phyloP scores from a whole-genome alignment of 2,113 vertebrate genomes.

The Pachypanchax playfairii region DNA sequence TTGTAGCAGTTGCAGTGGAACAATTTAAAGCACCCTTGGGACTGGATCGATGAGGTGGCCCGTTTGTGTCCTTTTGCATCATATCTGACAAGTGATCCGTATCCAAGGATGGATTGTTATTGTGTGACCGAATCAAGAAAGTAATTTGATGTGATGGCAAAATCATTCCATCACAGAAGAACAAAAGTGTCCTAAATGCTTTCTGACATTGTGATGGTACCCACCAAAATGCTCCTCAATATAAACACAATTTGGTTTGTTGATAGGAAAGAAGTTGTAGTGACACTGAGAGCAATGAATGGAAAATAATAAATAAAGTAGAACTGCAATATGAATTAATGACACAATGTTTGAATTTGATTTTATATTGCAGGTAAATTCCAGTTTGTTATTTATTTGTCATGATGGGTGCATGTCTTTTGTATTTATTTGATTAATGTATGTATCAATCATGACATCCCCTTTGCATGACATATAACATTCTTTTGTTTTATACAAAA shows the following conservation, averaged over 20 bases:
- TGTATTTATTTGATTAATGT: too few relatives aligned
- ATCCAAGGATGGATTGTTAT: conserved; percentile 47
- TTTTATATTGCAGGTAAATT: background rate
- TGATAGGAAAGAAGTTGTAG: background rate
- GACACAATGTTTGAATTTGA: background rate
- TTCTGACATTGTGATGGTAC: conserved; percentile 19
- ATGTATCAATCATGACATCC: too few relatives aligned
- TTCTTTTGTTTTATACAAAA: too few relatives aligned
- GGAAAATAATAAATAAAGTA: background rate
- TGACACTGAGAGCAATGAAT: background rate
- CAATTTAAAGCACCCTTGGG: conserved; percentile 52
- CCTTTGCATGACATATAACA: too few relatives aligned
- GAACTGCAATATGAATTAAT: background rate
- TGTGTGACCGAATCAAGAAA: conserved; percentile 10
- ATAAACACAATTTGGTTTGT: background rate
- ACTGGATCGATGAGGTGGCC: conserved; percentile 52
- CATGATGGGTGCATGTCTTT: too few relatives aligned
- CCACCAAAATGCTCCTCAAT: background rate
- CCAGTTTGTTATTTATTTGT: too few relatives aligned
- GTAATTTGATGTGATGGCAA: conserved; percentile 21
- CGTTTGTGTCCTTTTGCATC: conserved; percentile 53
- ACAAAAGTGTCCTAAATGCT: conserved; percentile 8
- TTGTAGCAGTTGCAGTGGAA: conserved; percentile 8
- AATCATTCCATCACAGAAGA: conserved; percentile 6
- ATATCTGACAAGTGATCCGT: conserved; percentile 51